phyloP scores from a whole-genome alignment of 2,113 vertebrate genomes.

The Anolis sagrei region DNA sequence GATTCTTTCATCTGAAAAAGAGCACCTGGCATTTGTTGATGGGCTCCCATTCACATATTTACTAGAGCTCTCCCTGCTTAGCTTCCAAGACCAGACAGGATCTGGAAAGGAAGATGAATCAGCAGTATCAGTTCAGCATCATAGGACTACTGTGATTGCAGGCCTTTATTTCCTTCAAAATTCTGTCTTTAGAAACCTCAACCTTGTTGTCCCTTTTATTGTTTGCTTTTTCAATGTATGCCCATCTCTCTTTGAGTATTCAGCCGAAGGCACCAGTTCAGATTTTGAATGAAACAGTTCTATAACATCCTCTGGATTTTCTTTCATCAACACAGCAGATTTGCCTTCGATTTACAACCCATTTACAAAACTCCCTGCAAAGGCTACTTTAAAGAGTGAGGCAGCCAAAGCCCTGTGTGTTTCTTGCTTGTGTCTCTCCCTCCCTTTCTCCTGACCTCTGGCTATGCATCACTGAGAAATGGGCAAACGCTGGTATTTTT shows the following conservation, averaged over 20 bases:
- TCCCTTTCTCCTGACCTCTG: constrained; percentile 8
- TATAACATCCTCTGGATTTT: constrained; percentile 4
- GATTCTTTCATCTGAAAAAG: no score
- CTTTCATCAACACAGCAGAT: constrained; percentile 12
- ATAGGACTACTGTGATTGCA: neutral
- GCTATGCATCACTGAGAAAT: neutral
- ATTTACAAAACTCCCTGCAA: neutral
- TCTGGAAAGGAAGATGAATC: neutral
- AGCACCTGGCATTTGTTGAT: no score
- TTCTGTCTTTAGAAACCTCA: neutral
- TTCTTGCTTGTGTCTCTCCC: neutral
- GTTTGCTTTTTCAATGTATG: neutral
- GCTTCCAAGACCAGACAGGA: no score
- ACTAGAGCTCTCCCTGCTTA: no score
- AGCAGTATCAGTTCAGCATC: neutral
- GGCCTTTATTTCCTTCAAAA: neutral
- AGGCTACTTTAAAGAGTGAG: constrained; percentile 4
- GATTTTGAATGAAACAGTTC: constrained; percentile 9
- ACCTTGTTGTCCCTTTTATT: neutral
- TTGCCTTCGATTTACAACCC: neutral
- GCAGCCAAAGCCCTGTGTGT: neutral
- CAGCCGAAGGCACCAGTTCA: neutral
- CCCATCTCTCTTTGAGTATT: neutral
- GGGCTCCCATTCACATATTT: no score
- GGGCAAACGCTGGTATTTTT: constrained; percentile 45